Conservation (phyloP, 2,888 invertebrate species). For the Drosophila quinaria region DNA sequence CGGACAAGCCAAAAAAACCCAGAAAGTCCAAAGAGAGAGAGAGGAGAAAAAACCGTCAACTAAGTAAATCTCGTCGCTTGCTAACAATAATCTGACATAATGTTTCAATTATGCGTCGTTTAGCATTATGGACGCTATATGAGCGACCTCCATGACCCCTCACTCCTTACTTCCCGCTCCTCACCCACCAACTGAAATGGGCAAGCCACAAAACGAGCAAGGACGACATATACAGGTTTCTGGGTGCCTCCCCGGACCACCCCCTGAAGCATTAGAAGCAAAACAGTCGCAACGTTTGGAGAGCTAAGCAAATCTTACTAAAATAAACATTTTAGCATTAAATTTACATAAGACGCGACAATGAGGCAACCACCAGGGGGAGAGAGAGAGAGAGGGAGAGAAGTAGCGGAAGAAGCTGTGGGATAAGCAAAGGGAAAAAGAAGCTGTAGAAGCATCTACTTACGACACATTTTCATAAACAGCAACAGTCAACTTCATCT, state of each 20-base stretch:
- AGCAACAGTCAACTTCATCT: constrained; percentile 61
- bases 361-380: constrained; percentile 44
- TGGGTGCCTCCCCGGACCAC: constrained; percentile 3
- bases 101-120: constrained; percentile 84
- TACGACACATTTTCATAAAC: constrained; percentile 75
- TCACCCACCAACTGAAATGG: constrained; percentile 16
- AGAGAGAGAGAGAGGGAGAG: constrained; percentile 3
- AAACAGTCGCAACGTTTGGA: constrained; percentile 64
- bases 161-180: not conserved
- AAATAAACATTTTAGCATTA: constrained; percentile 83
- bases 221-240: constrained; percentile 33
- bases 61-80: constrained; percentile 78
- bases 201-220: constrained; percentile 43
- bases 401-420: constrained; percentile 6
- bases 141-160: constrained; percentile 45
- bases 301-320: constrained; percentile 81
- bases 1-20: constrained; percentile 17
- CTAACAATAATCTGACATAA: constrained; percentile 83
- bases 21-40: constrained; percentile 5
- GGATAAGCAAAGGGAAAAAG: constrained; percentile 2
- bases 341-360: constrained; percentile 82
- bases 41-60: constrained; percentile 64
- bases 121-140: constrained; percentile 76
- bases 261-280: constrained; percentile 52
- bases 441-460: constrained; percentile 56